Conservation (phyloP, 1,140 invertebrate species). For the Nebria ingens region DNA sequence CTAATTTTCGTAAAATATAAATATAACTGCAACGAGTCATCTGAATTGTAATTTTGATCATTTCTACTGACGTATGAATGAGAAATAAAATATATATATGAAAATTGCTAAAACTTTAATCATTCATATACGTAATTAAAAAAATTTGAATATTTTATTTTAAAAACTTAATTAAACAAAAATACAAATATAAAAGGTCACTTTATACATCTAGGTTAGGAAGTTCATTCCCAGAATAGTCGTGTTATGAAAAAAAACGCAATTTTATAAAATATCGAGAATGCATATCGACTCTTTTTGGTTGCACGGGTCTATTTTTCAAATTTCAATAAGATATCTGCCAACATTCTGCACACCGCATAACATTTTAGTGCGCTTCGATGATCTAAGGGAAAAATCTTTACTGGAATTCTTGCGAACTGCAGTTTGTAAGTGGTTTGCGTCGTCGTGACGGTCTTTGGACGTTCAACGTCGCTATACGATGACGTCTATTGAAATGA, state of each 20-base stretch:
- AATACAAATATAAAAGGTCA: background rate
- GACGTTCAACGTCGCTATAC: background rate
- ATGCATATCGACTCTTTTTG: background rate
- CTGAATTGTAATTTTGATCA: too few relatives aligned
- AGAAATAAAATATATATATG: too few relatives aligned
- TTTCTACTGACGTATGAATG: too few relatives aligned
- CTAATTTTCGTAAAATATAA: too few relatives aligned
- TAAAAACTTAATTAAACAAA: background rate
- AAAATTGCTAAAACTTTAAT: too few relatives aligned
- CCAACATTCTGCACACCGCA: background rate
- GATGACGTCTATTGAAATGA: background rate
- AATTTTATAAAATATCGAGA: background rate
- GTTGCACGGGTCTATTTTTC: background rate
- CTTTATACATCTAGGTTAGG: too few relatives aligned
- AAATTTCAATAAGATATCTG: background rate
- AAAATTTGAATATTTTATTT: too few relatives aligned
- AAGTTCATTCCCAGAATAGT: background rate
- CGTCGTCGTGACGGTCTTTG: background rate
- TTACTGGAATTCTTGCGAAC: background rate
- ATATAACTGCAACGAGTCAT: too few relatives aligned
- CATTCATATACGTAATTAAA: too few relatives aligned
- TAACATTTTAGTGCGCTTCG: background rate
- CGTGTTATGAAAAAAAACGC: background rate
- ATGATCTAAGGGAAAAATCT: background rate
- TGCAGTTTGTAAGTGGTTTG: background rate